Evolutionary conservation across 2,113 vertebrate genomes (phyloP), one percentile per base, ranked within the genome.

Genomic region (Leucoraja erinaceus): DNA sequence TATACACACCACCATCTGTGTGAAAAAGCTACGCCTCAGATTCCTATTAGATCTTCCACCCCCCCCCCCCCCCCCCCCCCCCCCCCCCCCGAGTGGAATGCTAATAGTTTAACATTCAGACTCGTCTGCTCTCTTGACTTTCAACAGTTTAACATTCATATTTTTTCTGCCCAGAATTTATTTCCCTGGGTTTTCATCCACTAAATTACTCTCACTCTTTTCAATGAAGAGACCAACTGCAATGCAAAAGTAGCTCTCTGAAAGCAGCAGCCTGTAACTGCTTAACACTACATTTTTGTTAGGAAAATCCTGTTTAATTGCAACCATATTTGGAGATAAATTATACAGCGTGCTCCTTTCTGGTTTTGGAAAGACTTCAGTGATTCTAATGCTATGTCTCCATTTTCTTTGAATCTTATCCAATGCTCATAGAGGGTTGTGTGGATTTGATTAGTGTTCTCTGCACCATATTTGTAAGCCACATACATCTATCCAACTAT

Each of bases 241-340:
- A 33, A 63, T 31, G 31, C 63, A 18, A n/a, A 88, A 31, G 28
- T 31, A 56, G 1, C 59, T 63, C 8, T 54, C 90, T 28, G 38
- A 72, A 91, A 14, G 11, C 59, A 54, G 33, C 8, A 25, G 10
- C 4, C 33, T 25, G n/a, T 12, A 91, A 54, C 38, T 72, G 90
- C 90, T 91, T 91, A 54, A 70, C 66, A 28, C 90, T 72, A 78
- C 78, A 33, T 93, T 84, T 93, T 70, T 93, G 56, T 72, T 54
- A 5, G 63, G 56, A 63, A 93, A 54, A 81, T 70, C 78, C 38
- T 31, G 18, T 28, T 38, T 68, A 93, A 93, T 93, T 93, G 25
- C 33, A 70, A 38, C 93, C 93, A 93, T 66, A 93, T 93, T 93
- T 68, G 78, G 78, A 47, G 22, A 68, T 83, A 68, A 93, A 93